A percentile compares a stretch with the other conserved stretches of the same genome.
phyloP scores from a whole-genome alignment of 2,888 invertebrate genomes.

The Hermaeophaga mercurialis region DNA sequence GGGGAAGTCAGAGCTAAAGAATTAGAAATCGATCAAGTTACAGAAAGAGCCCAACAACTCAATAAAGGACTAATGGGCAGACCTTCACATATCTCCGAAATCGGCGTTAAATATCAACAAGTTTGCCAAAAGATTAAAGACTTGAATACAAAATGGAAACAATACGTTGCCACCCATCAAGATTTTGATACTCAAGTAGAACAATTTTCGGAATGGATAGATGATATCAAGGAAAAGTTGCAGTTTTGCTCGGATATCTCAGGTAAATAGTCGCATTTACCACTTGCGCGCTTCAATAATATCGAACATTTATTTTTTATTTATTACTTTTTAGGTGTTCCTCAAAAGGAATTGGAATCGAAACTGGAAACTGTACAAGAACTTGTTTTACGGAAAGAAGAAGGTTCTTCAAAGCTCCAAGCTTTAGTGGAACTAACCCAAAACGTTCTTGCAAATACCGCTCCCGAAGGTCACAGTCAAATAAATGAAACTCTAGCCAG shows the following conservation, averaged over 20 bases:
- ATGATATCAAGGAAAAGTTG: conserved; percentile 73
- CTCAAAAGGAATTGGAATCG: conserved; percentile 83
- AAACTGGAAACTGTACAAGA: conserved; percentile 87
- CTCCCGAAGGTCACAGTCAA: conserved; percentile 82
- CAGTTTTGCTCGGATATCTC: conserved; percentile 81
- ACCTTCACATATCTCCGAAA: conserved; percentile 83
- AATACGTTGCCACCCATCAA: conserved; percentile 85
- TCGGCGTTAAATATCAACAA: conserved; percentile 91
- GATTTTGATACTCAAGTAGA: conserved; percentile 79
- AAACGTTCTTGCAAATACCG: conserved; percentile 87
- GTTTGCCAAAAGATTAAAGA: conserved; percentile 91
- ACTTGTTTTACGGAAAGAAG: conserved; percentile 87
- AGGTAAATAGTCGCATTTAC: conserved; percentile 55
- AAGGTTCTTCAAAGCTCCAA: conserved; percentile 88
- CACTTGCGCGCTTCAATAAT: neutral
- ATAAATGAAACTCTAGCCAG: conserved; percentile 83
- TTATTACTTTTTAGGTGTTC: conserved; percentile 62
- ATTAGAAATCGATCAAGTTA: conserved; percentile 89
- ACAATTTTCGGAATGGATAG: conserved; percentile 72
- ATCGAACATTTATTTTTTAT: neutral
- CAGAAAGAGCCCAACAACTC: conserved; percentile 86
- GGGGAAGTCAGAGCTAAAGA: conserved; percentile 90
- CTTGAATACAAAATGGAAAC: conserved; percentile 88
- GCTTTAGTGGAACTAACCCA: conserved; percentile 90
- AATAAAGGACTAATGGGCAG: conserved; percentile 77